phyloP scores from a whole-genome alignment of 2,888 invertebrate species.

The Pteria penguin region DNA sequence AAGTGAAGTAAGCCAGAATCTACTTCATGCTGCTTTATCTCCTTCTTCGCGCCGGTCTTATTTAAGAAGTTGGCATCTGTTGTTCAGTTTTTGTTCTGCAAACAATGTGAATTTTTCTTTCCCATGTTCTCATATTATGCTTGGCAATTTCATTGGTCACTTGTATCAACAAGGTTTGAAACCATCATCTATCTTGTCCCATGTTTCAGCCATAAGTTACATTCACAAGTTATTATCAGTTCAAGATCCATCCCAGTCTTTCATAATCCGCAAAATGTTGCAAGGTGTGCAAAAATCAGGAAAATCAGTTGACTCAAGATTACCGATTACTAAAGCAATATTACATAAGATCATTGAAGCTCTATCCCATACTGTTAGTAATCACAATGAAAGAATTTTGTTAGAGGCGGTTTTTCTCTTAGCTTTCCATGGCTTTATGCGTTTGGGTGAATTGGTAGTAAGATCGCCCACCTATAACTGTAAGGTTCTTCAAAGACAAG shows the following conservation, averaged over 20 bases:
- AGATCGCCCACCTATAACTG: neutral
- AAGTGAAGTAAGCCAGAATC: slow-evolving; percentile 24
- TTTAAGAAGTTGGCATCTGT: neutral
- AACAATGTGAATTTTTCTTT: neutral
- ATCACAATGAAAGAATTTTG: neutral
- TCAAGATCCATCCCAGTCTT: neutral
- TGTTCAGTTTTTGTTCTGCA: neutral
- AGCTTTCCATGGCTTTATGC: neutral
- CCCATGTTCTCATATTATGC: neutral
- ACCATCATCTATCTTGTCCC: slow-evolving; percentile 14
- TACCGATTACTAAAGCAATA: neutral
- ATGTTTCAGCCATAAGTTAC: slow-evolving; percentile 19
- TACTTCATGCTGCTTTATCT: slow-evolving; percentile 1
- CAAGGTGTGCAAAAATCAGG: neutral
- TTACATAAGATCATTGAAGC: neutral
- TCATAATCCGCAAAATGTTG: neutral
- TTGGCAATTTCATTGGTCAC: slow-evolving; percentile 16
- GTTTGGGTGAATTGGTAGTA: neutral
- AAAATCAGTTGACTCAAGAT: neutral
- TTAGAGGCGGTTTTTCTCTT: slow-evolving; percentile 8
- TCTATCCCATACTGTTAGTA: neutral
- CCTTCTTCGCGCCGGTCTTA: neutral
- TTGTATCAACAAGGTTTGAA: neutral
- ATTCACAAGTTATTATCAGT: neutral
- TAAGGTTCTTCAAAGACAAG: neutral